Conservation (phyloP, 1,140 invertebrate genomes). For the Drosophila takahashii region DNA sequence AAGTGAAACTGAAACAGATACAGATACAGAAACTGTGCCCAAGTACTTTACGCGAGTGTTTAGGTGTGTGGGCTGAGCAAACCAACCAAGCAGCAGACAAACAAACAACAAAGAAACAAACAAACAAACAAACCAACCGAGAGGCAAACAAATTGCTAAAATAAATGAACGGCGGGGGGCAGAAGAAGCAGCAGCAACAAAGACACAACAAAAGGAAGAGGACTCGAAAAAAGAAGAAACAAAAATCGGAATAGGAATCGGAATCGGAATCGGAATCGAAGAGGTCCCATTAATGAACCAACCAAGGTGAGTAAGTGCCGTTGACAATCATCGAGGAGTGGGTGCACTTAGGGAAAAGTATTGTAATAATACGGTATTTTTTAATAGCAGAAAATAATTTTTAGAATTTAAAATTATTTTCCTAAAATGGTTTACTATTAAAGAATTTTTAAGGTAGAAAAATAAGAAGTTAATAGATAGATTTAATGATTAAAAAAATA, state of each 20-base stretch:
- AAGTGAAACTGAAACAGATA: not conserved
- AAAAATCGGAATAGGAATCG: constrained; percentile 41
- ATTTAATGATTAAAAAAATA: not conserved
- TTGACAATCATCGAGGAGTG: constrained; percentile 38
- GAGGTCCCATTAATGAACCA: constrained; percentile 56
- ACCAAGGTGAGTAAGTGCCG: constrained; percentile 46
- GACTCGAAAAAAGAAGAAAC: constrained; percentile 62
- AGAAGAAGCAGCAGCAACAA: constrained; percentile 45
- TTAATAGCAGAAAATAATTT: no score
- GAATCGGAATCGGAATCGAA: constrained; percentile 38
- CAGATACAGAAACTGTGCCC: constrained; percentile 22
- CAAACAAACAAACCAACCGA: constrained; percentile 24
- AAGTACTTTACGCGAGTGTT: constrained; percentile 39
- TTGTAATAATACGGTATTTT: no score
- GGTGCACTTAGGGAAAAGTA: constrained; percentile 24
- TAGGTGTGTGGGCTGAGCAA: constrained; percentile 36
- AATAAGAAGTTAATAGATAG: no score
- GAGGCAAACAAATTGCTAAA: constrained; percentile 58
- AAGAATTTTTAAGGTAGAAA: no score
- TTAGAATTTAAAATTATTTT: no score
- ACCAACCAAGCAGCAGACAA: constrained; percentile 25
- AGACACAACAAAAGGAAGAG: constrained; percentile 56
- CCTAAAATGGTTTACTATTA: no score
- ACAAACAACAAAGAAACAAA: constrained; percentile 20
- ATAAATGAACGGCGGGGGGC: constrained; percentile 67